Conservation (phyloP, 2,888 invertebrate genomes). For the Ennomos quercinarius region DNA sequence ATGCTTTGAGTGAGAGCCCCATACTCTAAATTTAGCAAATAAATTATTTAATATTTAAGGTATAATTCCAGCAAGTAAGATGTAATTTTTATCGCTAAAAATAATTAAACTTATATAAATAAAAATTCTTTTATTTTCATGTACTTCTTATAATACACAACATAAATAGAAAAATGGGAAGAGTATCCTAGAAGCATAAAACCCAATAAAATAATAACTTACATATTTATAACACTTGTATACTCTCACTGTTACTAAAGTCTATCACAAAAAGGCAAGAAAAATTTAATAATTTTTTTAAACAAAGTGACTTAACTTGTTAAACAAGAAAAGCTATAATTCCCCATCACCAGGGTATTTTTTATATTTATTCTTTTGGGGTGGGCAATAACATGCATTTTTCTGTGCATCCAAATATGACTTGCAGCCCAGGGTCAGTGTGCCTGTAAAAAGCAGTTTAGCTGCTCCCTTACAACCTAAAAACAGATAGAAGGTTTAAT, state of each 20-base stretch:
- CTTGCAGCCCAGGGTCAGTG: constrained; percentile 94
- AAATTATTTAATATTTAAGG: constrained; percentile 77
- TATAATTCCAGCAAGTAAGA: constrained; percentile 68
- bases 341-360: constrained; percentile 81
- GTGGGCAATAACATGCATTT: constrained; percentile 92
- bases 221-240: neutral
- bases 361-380: constrained; percentile 76
- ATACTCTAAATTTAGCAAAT: constrained; percentile 73
- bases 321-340: constrained; percentile 43
- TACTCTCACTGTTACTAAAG: constrained; percentile 2
- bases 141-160: neutral
- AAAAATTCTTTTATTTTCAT: constrained; percentile 43
- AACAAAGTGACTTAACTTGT: no score
- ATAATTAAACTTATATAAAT: constrained; percentile 61
- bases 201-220: no score
- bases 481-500: constrained; percentile 47
- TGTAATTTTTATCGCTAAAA: constrained; percentile 76
- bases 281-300: no score
- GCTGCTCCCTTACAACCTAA: constrained; percentile 94
- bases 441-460: constrained; percentile 94
- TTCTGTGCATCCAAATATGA: constrained; percentile 94
- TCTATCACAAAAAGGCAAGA: no score
- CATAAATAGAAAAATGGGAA: no score
- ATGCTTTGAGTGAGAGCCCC: constrained; percentile 57
- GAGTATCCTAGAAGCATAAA: no score